Conservation (phyloP, 23 tunicate genomes). For the Diplosoma virens region DNA sequence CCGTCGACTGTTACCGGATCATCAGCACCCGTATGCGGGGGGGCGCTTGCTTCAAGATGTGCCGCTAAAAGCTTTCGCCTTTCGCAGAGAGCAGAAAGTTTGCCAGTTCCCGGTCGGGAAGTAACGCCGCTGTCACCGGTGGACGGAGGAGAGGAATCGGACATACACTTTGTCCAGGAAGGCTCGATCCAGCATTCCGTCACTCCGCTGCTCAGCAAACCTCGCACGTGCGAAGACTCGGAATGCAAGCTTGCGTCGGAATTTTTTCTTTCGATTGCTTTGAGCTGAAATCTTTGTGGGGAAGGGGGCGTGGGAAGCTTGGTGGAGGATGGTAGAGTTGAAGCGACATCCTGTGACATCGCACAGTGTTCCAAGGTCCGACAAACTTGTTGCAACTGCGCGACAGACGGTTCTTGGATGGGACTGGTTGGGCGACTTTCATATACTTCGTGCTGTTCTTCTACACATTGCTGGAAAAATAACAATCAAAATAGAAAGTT, state of each 20-base stretch:
- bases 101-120: slow-evolving; percentile 64
- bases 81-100: slow-evolving; percentile 29
- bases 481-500: too few species aligned
- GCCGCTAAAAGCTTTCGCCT: slow-evolving; percentile 7
- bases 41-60: neutral
- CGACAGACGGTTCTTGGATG: slow-evolving; percentile 59
- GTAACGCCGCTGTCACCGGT: slow-evolving; percentile 76
- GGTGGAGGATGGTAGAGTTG: neutral
- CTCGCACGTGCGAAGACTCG: neutral
- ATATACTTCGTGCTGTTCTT: slow-evolving; percentile 50
- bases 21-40: neutral
- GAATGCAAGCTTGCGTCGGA: neutral
- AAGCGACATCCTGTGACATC: neutral
- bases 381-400: slow-evolving; percentile 59
- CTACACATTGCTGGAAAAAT: slow-evolving; percentile 40
- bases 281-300: slow-evolving; percentile 32
- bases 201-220: neutral
- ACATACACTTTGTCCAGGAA: slow-evolving; percentile 51
- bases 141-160: slow-evolving; percentile 31
- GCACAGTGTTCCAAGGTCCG: slow-evolving; percentile 18
- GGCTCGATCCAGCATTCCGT: slow-evolving; percentile 67
- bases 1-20: neutral
- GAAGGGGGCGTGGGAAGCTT: slow-evolving; percentile 59
- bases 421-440: slow-evolving; percentile 38
- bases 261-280: slow-evolving; percentile 23